Evolutionary conservation across 2,888 invertebrate genomes (phyloP).

Genomic region (Empis stercorea): DNA sequence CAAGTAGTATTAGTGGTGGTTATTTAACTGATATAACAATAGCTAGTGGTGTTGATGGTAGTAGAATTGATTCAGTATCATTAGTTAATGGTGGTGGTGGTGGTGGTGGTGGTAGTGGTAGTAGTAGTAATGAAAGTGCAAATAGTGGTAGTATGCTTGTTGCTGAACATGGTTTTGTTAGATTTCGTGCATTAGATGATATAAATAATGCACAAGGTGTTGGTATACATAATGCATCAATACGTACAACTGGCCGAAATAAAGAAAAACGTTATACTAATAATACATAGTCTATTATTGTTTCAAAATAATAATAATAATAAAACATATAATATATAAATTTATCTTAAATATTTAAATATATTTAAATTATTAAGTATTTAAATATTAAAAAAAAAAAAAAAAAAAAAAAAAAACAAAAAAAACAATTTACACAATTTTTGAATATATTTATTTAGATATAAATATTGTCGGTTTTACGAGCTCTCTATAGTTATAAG

Average conservation of each 20-base stretch:
- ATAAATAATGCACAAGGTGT: conserved; percentile 21
- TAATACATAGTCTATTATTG: conserved; percentile 18
- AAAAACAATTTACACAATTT: too few relatives aligned
- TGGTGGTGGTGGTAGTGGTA: conserved; percentile 24
- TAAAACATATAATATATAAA: too few relatives aligned
- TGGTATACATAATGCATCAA: conserved; percentile 22
- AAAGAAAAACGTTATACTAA: conserved; percentile 17
- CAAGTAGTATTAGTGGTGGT: conserved; percentile 15
- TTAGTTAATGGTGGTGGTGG: conserved; percentile 10
- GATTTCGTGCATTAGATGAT: conserved; percentile 61
- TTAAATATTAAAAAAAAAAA: too few relatives aligned
- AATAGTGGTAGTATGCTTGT: conserved; percentile 64
- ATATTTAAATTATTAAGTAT: too few relatives aligned
- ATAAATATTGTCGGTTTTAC: too few relatives aligned
- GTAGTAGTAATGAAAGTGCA: conserved; percentile 40
- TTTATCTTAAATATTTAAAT: too few relatives aligned
- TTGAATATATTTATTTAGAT: too few relatives aligned
- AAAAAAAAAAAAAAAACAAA: too few relatives aligned
- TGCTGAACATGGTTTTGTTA: conserved; percentile 80
- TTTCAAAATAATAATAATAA: conserved; percentile 9
- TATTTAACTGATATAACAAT: conserved; percentile 18
- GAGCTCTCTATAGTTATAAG: too few relatives aligned
- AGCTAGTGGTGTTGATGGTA: conserved; percentile 14
- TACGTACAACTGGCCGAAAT: conserved; percentile 15
- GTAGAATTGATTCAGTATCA: conserved; percentile 3